Conservation (phyloP, 2,113 vertebrate genomes). For the Ptychochromis oligacanthus region DNA sequence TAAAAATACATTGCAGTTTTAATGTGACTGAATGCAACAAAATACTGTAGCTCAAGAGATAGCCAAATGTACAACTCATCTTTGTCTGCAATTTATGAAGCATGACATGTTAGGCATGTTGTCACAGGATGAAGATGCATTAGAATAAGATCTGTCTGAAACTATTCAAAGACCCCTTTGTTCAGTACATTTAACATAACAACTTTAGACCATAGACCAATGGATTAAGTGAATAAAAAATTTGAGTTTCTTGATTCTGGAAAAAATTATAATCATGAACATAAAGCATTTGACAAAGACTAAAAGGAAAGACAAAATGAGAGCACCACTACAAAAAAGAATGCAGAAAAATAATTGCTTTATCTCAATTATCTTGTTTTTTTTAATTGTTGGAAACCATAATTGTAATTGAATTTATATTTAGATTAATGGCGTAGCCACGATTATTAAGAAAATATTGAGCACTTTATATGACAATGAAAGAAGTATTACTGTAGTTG, state of each 20-base stretch:
- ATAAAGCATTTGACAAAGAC: background rate
- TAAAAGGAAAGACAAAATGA: background rate
- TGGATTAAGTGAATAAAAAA: background rate
- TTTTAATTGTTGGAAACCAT: background rate
- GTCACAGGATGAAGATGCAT: no score
- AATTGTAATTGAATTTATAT: background rate
- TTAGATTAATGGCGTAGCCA: background rate
- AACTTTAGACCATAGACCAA: no score
- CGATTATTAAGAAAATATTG: background rate
- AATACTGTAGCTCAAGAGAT: background rate
- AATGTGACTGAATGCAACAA: background rate
- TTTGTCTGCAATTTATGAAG: conserved; percentile 21
- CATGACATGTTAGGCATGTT: conserved; percentile 16
- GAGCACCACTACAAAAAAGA: background rate
- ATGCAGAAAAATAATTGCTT: background rate
- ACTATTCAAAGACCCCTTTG: background rate
- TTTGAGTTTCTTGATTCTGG: background rate
- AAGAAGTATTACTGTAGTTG: background rate
- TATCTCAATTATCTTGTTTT: background rate
- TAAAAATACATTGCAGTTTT: no score
- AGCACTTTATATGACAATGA: background rate
- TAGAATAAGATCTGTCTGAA: no score
- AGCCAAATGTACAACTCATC: background rate
- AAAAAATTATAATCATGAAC: background rate
- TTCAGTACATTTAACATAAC: background rate